Evolutionary conservation across 2,113 vertebrate species (phyloP).

Genomic region (Edolisoma coerulescens): DNA sequence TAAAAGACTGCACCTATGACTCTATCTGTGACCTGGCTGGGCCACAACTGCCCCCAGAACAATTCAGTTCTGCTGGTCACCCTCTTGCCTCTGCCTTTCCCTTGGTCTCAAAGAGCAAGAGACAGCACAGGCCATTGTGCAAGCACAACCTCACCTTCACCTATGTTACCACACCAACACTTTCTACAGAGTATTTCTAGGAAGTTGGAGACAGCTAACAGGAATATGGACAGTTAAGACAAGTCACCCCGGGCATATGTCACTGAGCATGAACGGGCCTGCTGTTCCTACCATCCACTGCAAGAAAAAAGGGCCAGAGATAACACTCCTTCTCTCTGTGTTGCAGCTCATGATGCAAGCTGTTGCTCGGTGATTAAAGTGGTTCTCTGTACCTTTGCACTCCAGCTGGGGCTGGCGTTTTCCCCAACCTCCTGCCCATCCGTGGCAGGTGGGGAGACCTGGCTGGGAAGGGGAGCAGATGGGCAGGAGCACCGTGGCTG

Average conservation of each 20-base stretch:
- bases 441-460: background rate
- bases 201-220: background rate
- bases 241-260: background rate
- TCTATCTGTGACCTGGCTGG: background rate
- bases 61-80: background rate
- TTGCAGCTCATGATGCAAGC: background rate
- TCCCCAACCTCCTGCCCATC: background rate
- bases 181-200: background rate
- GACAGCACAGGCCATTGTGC: background rate
- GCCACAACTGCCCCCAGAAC: background rate
- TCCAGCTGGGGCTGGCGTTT: background rate
- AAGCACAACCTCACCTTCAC: background rate
- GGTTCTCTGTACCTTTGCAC: background rate
- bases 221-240: background rate
- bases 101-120: background rate
- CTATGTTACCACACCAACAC: background rate
- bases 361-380: background rate
- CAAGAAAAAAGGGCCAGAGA: background rate
- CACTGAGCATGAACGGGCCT: background rate
- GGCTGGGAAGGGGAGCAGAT: background rate
- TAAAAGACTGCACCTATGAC: background rate
- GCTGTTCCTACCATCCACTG: background rate
- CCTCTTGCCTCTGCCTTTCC: background rate
- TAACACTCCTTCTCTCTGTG: background rate
- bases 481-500: rapidly evolving